Conservation (phyloP, 2,113 vertebrate genomes). For the Dolichallabes microphthalmus region DNA sequence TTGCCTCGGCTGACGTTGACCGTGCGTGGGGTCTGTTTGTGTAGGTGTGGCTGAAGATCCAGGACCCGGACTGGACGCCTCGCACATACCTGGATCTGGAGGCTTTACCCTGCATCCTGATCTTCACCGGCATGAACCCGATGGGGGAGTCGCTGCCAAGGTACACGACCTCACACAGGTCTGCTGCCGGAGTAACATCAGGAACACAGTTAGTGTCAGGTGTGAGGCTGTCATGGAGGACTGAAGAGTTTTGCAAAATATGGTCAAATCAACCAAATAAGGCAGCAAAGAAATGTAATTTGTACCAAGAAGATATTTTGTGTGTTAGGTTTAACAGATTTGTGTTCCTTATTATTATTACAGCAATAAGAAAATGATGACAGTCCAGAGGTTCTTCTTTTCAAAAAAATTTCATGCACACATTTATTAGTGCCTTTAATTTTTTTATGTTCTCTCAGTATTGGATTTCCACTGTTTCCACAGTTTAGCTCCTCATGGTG, state of each 20-base stretch:
- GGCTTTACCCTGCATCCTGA: constrained; percentile 93
- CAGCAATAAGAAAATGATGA: neutral
- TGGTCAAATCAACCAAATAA: neutral
- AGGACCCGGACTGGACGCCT: constrained; percentile 89
- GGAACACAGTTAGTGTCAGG: neutral
- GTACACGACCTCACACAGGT: constrained; percentile 56
- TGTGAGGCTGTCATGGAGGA: neutral
- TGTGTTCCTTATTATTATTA: neutral
- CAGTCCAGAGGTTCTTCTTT: neutral
- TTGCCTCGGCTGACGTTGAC: neutral
- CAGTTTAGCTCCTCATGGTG: neutral
- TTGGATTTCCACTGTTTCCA: neutral
- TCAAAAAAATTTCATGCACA: neutral
- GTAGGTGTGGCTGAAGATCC: constrained; percentile 90
- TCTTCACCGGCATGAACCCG: constrained; percentile 89
- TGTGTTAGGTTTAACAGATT: neutral
- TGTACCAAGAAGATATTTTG: neutral
- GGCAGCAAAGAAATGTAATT: neutral
- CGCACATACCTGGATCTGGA: constrained; percentile 91
- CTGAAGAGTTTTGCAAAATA: neutral
- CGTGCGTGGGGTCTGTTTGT: constrained; percentile 29
- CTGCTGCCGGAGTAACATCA: neutral
- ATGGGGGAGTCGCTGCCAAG: constrained; percentile 92
- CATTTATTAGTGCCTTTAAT: neutral
- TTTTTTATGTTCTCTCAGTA: neutral